Conservation (phyloP, 2,113 vertebrate species). For the Sorex fumeus region DNA sequence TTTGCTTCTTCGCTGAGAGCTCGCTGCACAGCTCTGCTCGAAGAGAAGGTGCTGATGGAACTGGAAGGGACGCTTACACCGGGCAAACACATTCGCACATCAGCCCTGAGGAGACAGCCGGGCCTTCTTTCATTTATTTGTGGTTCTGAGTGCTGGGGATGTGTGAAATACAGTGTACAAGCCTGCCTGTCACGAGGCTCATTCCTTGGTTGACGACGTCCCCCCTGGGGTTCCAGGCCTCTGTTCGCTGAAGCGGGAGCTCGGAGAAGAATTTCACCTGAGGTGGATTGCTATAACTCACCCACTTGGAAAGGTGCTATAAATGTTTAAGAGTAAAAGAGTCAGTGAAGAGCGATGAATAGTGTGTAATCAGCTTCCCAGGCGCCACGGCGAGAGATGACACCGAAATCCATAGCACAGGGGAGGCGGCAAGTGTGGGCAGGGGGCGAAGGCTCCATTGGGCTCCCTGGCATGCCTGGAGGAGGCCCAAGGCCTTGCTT, state of each 20-base stretch:
- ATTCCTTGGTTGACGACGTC: neutral
- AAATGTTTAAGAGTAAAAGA: constrained; percentile 35
- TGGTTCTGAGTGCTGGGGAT: neutral
- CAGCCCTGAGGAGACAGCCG: constrained; percentile 5
- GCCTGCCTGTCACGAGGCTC: constrained; percentile 1
- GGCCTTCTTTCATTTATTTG: neutral
- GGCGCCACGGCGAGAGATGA: constrained; percentile 36
- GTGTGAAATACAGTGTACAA: neutral
- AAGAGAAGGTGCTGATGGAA: neutral
- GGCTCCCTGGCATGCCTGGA: neutral
- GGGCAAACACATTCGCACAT: neutral
- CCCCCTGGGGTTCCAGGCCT: neutral
- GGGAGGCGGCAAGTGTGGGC: constrained; percentile 2
- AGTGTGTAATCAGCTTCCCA: constrained; percentile 55
- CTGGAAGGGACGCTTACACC: neutral
- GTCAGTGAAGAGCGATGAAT: neutral
- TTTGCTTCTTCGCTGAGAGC: too few species aligned
- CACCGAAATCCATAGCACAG: constrained; percentile 49
- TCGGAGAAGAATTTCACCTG: constrained; percentile 44
- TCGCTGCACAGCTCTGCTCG: neutral
- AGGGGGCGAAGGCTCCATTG: neutral
- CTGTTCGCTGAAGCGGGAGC: constrained; percentile 59
- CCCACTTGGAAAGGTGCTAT: constrained; percentile 13
- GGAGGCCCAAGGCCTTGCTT: neutral
- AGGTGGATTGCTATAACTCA: constrained; percentile 41